A percentile compares a stretch with the other conserved stretches of the same genome.
These are phyloP conservation scores for Orycteropus afer DNA, from an alignment of 2,113 vertebrate genomes.

Conservation along the genomic window DNA sequence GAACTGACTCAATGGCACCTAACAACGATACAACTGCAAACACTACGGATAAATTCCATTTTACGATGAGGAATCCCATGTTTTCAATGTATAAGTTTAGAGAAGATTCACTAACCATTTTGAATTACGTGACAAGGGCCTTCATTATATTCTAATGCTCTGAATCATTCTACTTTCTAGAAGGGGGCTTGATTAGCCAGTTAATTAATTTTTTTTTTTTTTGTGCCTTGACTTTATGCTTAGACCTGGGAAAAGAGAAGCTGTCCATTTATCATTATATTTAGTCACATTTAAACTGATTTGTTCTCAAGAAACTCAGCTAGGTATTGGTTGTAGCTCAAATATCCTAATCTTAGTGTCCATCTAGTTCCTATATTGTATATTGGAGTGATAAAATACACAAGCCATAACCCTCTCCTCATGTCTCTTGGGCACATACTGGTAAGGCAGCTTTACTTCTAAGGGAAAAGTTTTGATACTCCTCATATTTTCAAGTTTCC, in stretches of 20 bases:
- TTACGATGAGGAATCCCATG: not conserved
- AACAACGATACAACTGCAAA: not conserved
- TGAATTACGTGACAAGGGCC: not conserved
- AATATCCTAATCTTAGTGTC: not conserved
- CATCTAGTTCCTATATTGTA: not conserved
- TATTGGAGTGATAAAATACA: not conserved
- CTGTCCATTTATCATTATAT: not conserved
- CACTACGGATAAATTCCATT: not conserved
- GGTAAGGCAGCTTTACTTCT: not conserved
- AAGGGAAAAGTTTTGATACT: not conserved
- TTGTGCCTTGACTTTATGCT: not conserved
- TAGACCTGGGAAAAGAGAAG: not conserved
- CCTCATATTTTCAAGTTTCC: not conserved
- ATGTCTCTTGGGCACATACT: not conserved
- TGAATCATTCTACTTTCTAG: not conserved
- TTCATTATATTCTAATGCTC: not conserved
- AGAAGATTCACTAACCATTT: not conserved
- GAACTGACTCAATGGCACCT: no score
- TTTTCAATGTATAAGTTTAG: not conserved
- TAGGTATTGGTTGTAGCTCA: not conserved
- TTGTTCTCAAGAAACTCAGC: slow-evolving; percentile 11
- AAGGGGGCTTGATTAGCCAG: not conserved
- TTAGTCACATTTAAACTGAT: not conserved
- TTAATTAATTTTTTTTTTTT: not conserved
- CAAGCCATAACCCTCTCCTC: not conserved